phyloP scores from a whole-genome alignment of 2,113 vertebrate species.

The Panthera tigris region DNA sequence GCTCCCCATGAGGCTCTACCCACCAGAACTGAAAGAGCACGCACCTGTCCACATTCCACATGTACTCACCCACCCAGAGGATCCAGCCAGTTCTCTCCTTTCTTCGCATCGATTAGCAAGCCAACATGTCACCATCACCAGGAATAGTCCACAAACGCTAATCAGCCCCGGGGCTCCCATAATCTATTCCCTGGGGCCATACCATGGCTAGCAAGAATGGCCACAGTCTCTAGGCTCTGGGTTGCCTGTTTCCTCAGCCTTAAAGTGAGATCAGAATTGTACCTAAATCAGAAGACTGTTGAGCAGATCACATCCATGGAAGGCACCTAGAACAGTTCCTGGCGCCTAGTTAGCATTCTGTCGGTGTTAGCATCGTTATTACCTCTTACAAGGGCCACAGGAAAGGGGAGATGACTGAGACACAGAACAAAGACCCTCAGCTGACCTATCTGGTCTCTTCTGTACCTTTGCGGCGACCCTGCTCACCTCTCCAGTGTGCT shows the following conservation, averaged over 20 bases:
- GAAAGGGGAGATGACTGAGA: neutral
- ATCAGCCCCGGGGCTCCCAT: neutral
- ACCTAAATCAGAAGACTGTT: neutral
- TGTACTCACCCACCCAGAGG: neutral
- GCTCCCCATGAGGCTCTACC: neutral
- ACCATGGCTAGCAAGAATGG: neutral
- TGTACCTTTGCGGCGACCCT: neutral
- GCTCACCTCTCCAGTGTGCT: neutral
- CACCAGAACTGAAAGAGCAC: constrained; percentile 13
- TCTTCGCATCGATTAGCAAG: constrained; percentile 3
- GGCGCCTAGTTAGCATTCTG: neutral
- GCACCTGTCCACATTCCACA: neutral
- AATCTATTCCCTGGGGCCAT: neutral
- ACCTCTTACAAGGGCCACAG: neutral
- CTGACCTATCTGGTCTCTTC: neutral
- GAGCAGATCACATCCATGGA: neutral
- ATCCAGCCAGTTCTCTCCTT: neutral
- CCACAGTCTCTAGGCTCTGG: neutral
- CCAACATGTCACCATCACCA: neutral
- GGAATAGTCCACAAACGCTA: neutral
- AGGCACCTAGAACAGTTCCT: neutral
- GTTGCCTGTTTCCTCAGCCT: neutral
- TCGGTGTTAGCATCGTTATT: neutral
- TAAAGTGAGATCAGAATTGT: neutral
- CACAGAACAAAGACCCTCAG: neutral